Evolutionary conservation across 2,113 vertebrate genomes (phyloP).

Genomic region (Zapornia atra): DNA sequence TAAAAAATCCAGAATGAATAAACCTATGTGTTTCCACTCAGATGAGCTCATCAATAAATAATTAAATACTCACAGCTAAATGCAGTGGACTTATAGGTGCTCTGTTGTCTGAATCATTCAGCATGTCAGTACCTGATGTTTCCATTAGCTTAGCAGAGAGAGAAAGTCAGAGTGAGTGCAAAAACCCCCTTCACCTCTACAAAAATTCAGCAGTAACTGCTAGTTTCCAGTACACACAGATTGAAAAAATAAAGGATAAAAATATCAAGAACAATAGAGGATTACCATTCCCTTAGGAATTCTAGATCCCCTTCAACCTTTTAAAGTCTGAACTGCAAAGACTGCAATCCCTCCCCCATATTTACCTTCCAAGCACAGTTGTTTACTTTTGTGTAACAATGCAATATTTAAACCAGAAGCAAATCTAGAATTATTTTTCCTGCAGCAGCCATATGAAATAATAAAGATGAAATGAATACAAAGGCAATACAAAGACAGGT

Average conservation of each 20-base stretch:
- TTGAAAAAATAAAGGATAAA: background rate
- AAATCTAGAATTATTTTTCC: background rate
- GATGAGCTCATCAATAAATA: background rate
- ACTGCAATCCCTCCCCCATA: background rate
- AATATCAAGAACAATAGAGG: background rate
- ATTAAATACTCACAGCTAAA: conserved; percentile 88
- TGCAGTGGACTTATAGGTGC: conserved; percentile 94
- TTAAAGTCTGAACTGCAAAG: background rate
- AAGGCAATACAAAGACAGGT: background rate
- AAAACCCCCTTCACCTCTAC: background rate
- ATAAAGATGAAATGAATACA: background rate
- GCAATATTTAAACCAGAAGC: background rate
- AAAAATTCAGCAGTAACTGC: background rate
- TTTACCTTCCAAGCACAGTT: background rate
- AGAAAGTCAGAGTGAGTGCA: conserved; percentile 7
- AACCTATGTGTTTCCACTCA: background rate
- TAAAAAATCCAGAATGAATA: background rate
- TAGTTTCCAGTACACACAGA: background rate
- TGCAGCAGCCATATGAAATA: background rate
- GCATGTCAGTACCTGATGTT: conserved; percentile 93
- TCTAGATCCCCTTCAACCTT: background rate
- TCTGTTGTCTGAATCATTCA: conserved; percentile 90
- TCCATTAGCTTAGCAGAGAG: conserved; percentile 89
- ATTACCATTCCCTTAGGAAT: background rate
- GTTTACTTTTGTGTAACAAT: background rate